These are phyloP conservation scores for Heliopora coerulea DNA, from an alignment of 92 coral and sea anemone species.

Conservation along the genomic window DNA sequence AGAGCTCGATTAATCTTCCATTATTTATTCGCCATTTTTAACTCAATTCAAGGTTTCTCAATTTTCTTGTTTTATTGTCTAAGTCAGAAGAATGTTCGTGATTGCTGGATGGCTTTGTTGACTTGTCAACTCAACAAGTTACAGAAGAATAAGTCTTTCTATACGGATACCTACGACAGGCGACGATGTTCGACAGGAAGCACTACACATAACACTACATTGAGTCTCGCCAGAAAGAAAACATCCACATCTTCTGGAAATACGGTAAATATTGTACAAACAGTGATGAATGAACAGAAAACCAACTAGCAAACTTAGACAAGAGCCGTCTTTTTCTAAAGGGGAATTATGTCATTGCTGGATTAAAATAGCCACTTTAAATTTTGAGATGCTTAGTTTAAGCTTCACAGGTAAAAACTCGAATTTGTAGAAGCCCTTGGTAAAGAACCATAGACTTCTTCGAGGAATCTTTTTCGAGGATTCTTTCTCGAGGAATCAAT, in stretches of 20 bases:
- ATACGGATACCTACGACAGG: slow-evolving; percentile 90
- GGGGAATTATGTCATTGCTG: no score
- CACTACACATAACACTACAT: slow-evolving; percentile 67
- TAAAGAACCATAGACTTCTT: no score
- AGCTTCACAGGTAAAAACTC: no score
- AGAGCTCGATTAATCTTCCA: slow-evolving; percentile 82
- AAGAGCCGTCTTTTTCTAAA: no score
- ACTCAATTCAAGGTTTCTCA: slow-evolving; percentile 91
- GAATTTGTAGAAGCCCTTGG: no score
- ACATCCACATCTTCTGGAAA: slow-evolving; percentile 46
- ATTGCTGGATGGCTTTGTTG: slow-evolving; percentile 87
- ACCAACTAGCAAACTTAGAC: no score
- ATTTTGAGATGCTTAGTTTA: no score
- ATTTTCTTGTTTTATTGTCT: slow-evolving; percentile 94
- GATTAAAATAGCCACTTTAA: no score
- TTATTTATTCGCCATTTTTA: slow-evolving; percentile 73
- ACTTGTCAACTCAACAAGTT: slow-evolving; percentile 79
- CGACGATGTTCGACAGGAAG: slow-evolving; percentile 85
- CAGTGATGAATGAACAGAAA: no score
- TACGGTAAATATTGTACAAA: no score
- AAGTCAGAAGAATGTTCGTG: slow-evolving; percentile 92
- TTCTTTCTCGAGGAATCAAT: no score
- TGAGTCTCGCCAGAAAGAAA: slow-evolving; percentile 79
- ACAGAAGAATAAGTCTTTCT: slow-evolving; percentile 65
- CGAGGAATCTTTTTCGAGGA: no score